Conservation (phyloP, 2,888 invertebrate genomes). For the Cremastobaeus sp. region DNA sequence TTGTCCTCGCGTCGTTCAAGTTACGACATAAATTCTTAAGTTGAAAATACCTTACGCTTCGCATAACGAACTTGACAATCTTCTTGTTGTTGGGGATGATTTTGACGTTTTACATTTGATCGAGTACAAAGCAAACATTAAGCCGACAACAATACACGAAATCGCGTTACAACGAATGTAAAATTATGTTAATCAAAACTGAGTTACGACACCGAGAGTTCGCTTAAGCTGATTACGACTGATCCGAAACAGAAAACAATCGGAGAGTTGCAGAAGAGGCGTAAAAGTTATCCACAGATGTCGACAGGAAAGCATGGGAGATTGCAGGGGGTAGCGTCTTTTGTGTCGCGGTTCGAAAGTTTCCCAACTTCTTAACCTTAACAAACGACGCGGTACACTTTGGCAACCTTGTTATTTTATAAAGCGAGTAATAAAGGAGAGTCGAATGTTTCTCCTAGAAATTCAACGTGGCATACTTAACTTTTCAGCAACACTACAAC, state of each 20-base stretch:
- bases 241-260: slow-evolving; percentile 45
- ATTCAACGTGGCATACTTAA: too few relatives aligned
- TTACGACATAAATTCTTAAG: too few relatives aligned
- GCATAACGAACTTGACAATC: too few relatives aligned
- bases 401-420: slow-evolving; percentile 48
- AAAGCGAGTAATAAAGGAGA: slow-evolving; percentile 46
- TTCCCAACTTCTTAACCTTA: slow-evolving; percentile 41
- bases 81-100: too few relatives aligned
- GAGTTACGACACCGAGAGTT: slow-evolving; percentile 26
- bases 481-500: too few relatives aligned
- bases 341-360: slow-evolving; percentile 38
- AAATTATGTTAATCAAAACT: slow-evolving; percentile 42
- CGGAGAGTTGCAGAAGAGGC: slow-evolving; percentile 36
- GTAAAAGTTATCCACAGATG: slow-evolving; percentile 35
- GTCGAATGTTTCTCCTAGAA: too few relatives aligned
- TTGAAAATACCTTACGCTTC: too few relatives aligned
- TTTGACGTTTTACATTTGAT: too few relatives aligned
- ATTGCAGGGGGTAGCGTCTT: slow-evolving; percentile 19
- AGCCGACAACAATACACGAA: slow-evolving; percentile 5
- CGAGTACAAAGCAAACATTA: slow-evolving; percentile 1
- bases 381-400: slow-evolving; percentile 40
- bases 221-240: slow-evolving; percentile 42
- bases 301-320: slow-evolving; percentile 20
- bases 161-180: slow-evolving; percentile 27
- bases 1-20: too few relatives aligned